These are phyloP conservation scores for Acanthisitta chloris DNA, from an alignment of 2,113 vertebrate species.

Conservation along the genomic window DNA sequence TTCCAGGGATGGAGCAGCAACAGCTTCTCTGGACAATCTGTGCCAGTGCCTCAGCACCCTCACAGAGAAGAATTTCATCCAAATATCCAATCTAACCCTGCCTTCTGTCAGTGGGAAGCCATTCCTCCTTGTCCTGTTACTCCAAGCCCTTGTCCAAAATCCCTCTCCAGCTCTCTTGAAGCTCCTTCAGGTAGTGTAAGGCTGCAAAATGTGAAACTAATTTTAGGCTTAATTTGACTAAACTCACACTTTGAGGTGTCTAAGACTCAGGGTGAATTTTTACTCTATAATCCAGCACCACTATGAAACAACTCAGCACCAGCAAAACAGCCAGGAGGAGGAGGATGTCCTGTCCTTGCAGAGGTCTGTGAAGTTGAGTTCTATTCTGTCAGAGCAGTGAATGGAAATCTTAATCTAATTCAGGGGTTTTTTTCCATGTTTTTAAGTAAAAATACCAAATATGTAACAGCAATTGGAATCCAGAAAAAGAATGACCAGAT, in stretches of 20 bases:
- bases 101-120: not conserved
- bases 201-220: not conserved
- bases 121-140: fast-evolving
- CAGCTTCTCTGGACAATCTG: not conserved
- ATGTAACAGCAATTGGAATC: not conserved
- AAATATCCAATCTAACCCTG: not conserved
- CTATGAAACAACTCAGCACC: not conserved
- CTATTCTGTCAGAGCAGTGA: not conserved
- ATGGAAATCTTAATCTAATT: not conserved
- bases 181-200: not conserved
- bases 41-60: not conserved
- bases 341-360: not conserved
- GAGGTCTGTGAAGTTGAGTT: not conserved
- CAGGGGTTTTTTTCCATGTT: not conserved
- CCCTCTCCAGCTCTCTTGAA: not conserved
- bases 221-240: not conserved
- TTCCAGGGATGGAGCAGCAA: not conserved
- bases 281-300: not conserved
- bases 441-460: not conserved
- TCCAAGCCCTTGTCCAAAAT: not conserved
- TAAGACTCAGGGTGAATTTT: not conserved
- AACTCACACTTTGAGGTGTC: not conserved
- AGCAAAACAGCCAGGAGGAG: not conserved
- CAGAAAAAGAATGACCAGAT: not conserved
- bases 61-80: fast-evolving